Base-by-base conservation (phyloP, 2,113 vertebrate species). In the Ageneiosus marmoratus region DNA sequence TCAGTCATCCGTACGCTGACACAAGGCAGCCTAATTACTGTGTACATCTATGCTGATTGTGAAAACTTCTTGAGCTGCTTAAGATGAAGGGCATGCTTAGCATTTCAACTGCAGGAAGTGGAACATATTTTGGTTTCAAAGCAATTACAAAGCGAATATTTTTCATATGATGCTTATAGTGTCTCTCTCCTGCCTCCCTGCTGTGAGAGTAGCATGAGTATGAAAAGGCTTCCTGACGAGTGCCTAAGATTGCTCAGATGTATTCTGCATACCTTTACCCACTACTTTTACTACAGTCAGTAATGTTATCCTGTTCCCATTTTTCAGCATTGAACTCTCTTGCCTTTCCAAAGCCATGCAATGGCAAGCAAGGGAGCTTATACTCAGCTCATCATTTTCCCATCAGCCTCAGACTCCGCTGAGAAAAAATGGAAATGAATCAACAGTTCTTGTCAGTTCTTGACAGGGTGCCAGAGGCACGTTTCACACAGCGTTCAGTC, bases 361-460 rank as follows among this genome's bases (percentile, higher is more conserved):
- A 51, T 34, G 62, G 67, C 48, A 60, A 85, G 56, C 24, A 37
- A 13, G 27, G 29, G 32, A 78, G 76, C 69, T 67, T 70, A 76
- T 32, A 75, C 62, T 80, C 76, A 73, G 48, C 65, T 87, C 74
- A 70, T 83, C 80, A 79, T 75, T 70, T 81, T 78, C 86, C 63
- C 58, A 80, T 88, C 79, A 77, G 24, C 34, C 51, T 4, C 29
- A 46, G 60, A 56, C 73, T 78, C 74, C 10, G 12, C 69, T 70
- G 27, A 41, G 53, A 78, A 79, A n/a, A 84, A 73, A 60, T 20
- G 6, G 29, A 29, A 77, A 74, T 44, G 62, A 78, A 67, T 53
- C 56, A 82, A 51, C 83, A 70, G n/a, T 48, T 22, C 79, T 65
- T 41, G 18, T 88, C 60, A 79, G 32, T 62, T 72, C 55, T 53